phyloP scores from a whole-genome alignment of 1,140 invertebrate genomes.

The Drosophila sucinea region DNA sequence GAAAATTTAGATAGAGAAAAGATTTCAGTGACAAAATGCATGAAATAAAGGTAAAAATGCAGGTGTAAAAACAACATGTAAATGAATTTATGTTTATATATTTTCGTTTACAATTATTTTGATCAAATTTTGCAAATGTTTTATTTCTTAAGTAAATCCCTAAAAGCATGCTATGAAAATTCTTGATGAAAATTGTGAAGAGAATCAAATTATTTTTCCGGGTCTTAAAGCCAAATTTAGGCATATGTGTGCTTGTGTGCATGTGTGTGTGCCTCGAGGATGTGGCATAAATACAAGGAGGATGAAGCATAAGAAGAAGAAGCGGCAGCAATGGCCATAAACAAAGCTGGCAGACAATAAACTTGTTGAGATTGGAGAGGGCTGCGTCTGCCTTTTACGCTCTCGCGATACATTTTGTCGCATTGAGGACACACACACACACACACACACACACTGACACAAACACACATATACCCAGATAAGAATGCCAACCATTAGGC shows the following conservation, averaged over 20 bases:
- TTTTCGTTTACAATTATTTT: constrained; percentile 3
- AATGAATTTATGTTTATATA: background rate
- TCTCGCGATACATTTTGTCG: constrained; percentile 34
- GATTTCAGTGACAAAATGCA: background rate
- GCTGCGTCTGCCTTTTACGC: constrained; percentile 26
- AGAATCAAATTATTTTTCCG: constrained; percentile 4
- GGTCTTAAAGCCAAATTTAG: constrained; percentile 12
- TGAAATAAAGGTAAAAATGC: background rate
- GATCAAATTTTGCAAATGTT: constrained; percentile 10
- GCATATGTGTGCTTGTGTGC: constrained; percentile 14
- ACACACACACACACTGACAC: constrained; percentile 12
- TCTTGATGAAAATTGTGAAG: background rate
- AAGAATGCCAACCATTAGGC: constrained; percentile 53
- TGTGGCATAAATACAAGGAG: constrained; percentile 9
- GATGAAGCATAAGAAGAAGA: background rate
- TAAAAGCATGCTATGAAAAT: constrained; percentile 1
- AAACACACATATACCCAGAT: constrained; percentile 12
- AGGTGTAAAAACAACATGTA: background rate
- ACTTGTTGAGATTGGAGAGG: constrained; percentile 22
- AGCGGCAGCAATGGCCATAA: constrained; percentile 19
- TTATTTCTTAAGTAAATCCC: constrained; percentile 9
- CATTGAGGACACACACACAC: constrained; percentile 27
- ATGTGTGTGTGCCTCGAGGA: constrained; percentile 15
- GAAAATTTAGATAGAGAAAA: too few species aligned
- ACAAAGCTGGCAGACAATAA: constrained; percentile 42